These are phyloP conservation scores for Rhea americana DNA, from an alignment of 2,113 vertebrate species.

Conservation along the genomic window DNA sequence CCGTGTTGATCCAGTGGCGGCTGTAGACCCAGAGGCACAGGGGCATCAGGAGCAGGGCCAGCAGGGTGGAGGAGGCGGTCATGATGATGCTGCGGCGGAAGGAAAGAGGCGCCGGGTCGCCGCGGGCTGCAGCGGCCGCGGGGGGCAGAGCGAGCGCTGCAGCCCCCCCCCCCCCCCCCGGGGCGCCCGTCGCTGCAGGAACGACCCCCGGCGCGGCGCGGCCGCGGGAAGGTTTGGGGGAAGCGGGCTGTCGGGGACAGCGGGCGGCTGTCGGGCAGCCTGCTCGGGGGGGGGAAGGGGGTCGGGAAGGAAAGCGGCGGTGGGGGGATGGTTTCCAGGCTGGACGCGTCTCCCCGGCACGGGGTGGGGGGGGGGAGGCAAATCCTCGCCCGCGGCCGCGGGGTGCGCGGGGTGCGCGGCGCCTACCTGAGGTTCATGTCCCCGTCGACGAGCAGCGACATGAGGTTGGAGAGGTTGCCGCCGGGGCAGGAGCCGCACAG, in stretches of 20 bases:
- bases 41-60: constrained; percentile 93
- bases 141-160: too few species aligned
- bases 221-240: neutral
- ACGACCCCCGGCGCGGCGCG: too few species aligned
- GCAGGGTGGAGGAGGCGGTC: constrained; percentile 94
- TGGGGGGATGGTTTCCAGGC: neutral
- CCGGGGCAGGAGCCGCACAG: constrained; percentile 97
- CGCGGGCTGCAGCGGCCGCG: neutral
- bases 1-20: constrained; percentile 93
- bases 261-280: neutral
- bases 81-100: constrained; percentile 88
- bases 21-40: constrained; percentile 97
- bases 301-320: neutral
- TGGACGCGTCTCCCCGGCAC: neutral
- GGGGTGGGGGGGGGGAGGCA: too few species aligned
- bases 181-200: neutral
- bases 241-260: neutral
- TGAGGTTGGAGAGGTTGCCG: constrained; percentile 93
- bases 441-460: constrained; percentile 92
- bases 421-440: constrained; percentile 97
- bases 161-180: too few species aligned
- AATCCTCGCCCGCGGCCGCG: too few species aligned
- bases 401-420: too few species aligned
- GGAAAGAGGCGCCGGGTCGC: neutral
- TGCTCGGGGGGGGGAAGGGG: neutral